Percentiles rank a stretch among this genome's conserved stretches.
Conservation (phyloP, 2,113 vertebrate species). For the Chinchilla lanigera region DNA sequence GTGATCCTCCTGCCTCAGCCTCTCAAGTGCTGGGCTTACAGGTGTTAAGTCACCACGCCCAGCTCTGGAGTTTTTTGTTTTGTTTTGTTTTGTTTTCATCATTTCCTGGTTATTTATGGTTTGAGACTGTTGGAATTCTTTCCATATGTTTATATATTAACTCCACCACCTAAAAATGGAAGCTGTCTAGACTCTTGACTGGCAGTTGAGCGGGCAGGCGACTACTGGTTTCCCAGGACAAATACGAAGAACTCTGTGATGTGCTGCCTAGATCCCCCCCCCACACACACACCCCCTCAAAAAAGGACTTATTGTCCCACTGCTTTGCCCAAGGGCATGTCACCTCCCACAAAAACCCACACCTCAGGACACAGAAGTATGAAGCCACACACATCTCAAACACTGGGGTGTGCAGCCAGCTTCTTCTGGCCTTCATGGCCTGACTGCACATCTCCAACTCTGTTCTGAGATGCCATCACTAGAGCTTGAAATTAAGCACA, state of each 20-base stretch:
- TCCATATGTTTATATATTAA: not conserved
- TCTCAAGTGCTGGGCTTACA: not conserved
- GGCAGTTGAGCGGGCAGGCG: not conserved
- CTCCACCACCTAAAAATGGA: not conserved
- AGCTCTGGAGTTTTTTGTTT: not conserved
- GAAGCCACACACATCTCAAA: not conserved
- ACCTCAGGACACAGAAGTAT: too few species aligned
- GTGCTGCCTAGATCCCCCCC: not conserved
- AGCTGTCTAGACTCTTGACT: not conserved
- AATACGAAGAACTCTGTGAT: not conserved
- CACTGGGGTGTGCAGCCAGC: not conserved
- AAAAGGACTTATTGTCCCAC: not conserved
- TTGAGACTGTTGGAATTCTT: not conserved
- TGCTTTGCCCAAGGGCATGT: not conserved
- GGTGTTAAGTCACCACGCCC: not conserved
- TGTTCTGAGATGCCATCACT: not conserved
- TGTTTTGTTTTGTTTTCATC: not conserved
- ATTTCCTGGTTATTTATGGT: not conserved
- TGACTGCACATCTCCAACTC: not conserved
- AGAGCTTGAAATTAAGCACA: not conserved
- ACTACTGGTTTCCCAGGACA: not conserved
- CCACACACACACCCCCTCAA: too few species aligned
- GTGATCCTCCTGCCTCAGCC: not conserved
- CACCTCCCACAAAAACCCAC: not conserved
- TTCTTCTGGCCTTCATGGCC: not conserved